Evolutionary conservation across 2,113 vertebrate species (phyloP).

Genomic region (Piaya cayana): DNA sequence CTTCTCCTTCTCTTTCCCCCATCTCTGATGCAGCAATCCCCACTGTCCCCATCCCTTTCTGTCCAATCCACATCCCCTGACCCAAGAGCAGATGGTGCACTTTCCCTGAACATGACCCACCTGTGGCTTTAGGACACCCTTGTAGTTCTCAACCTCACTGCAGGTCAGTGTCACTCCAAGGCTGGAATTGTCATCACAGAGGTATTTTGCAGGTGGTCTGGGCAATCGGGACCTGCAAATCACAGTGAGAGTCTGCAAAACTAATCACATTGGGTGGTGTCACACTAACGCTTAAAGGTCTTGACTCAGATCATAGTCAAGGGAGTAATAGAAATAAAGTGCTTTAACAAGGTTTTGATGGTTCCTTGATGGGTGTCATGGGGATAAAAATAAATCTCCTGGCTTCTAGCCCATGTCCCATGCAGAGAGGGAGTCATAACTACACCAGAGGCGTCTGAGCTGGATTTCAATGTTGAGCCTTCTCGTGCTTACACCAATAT

Average conservation of each 20-base stretch:
- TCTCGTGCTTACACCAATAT: background rate
- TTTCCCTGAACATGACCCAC: background rate
- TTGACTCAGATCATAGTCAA: background rate
- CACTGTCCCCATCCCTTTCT: background rate
- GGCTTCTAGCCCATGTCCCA: background rate
- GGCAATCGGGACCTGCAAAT: background rate
- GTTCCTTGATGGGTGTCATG: background rate
- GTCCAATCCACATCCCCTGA: background rate
- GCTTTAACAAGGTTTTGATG: background rate
- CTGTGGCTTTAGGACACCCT: background rate
- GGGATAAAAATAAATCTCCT: background rate
- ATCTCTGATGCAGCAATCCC: background rate
- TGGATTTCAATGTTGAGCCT: background rate
- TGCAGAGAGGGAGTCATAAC: background rate
- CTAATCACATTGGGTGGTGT: background rate
- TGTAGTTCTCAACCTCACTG: background rate
- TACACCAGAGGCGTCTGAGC: background rate
- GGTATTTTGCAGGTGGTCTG: constrained; percentile 24
- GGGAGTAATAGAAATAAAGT: constrained; percentile 14
- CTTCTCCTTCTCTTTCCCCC: background rate
- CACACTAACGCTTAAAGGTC: background rate
- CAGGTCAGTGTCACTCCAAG: background rate
- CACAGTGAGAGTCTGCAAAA: background rate
- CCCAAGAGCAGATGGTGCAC: background rate
- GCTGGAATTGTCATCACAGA: background rate